Conservation (phyloP, 2,113 vertebrate genomes). For the Ceyx cyanopectus region DNA sequence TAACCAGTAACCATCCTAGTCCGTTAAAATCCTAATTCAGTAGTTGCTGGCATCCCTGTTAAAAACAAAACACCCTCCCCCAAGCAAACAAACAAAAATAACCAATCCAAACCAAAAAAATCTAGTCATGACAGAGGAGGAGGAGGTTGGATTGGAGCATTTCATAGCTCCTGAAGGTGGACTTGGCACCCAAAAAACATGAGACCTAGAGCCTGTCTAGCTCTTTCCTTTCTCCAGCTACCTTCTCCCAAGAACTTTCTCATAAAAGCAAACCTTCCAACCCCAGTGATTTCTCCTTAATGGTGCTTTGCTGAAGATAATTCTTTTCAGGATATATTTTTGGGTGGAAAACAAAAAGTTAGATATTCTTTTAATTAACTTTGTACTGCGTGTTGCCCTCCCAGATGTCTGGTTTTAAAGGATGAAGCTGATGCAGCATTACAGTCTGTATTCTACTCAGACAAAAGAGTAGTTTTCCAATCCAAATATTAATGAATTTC, state of each 20-base stretch:
- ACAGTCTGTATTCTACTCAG: neutral
- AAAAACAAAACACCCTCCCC: neutral
- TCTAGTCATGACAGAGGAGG: neutral
- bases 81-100: neutral
- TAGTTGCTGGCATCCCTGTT: neutral
- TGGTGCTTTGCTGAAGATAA: slow-evolving; percentile 24
- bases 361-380: neutral
- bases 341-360: neutral
- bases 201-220: neutral
- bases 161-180: neutral
- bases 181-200: neutral
- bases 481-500: slow-evolving; percentile 13
- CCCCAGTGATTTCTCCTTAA: slow-evolving; percentile 8
- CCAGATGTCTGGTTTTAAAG: neutral
- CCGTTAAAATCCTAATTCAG: neutral
- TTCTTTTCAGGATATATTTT: slow-evolving; percentile 31
- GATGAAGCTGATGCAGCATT: neutral
- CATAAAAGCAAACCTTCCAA: slow-evolving; percentile 14
- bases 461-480: neutral
- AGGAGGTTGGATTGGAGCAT: neutral
- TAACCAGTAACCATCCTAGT: slow-evolving; percentile 67
- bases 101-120: neutral
- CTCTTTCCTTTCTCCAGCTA: neutral
- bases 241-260: neutral
- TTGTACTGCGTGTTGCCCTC: neutral